Conservation (phyloP, 2,113 vertebrate species). For the human region DNA sequence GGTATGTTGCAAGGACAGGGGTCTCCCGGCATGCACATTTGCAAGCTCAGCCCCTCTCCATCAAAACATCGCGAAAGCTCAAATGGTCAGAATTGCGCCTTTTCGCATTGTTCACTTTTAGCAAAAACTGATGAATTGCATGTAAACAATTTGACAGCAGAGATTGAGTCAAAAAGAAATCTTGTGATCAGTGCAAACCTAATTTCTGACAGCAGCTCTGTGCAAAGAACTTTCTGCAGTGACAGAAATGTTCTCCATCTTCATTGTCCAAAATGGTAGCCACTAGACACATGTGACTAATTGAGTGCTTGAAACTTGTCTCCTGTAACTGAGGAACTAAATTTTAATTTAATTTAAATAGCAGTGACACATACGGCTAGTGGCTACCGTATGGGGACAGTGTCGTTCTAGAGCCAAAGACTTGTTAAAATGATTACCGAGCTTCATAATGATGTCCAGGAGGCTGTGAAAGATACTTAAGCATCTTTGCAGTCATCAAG, state of each 20-base stretch:
- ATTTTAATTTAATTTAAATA: background rate
- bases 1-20: conserved; percentile 64
- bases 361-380: background rate
- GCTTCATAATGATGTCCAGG: accelerated
- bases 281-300: accelerated
- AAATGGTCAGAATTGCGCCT: accelerated
- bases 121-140: background rate
- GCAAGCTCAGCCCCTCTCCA: accelerated
- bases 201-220: background rate
- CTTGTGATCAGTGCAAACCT: background rate
- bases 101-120: accelerated
- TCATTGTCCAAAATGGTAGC: accelerated
- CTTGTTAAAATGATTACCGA: accelerated
- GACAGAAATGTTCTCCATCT: too few species aligned
- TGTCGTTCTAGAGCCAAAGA: background rate
- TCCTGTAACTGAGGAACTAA: accelerated
- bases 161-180: background rate
- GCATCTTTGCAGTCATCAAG: background rate
- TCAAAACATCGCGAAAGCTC: accelerated
- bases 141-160: background rate
- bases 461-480: background rate
- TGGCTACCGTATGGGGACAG: background rate
- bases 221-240: background rate
- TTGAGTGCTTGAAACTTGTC: background rate
- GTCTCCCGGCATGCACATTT: accelerated